Base-by-base conservation (phyloP, 2,113 vertebrate genomes). In the Xiphophorus couchianus region DNA sequence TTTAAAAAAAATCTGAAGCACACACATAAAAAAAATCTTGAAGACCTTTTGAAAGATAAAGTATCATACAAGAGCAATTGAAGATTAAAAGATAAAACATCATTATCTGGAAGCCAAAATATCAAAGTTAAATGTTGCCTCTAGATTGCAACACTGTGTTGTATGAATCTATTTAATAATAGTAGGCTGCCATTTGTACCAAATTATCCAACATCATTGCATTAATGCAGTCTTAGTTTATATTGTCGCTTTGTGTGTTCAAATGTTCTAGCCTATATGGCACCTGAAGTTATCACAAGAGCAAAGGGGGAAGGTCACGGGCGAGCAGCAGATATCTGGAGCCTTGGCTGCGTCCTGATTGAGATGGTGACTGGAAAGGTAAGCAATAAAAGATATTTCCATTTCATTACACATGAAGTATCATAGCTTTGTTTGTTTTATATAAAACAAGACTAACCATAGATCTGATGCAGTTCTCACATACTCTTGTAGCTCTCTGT, bases 331-430 rank as follows among this genome's bases (percentile, higher is more conserved):
- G 98, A 99, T 85, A 96, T 99, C 93, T 99, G 98, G 98, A 99
- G 98, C 84, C 93, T 99, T 48, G 98, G 98, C 33, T 99, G 98
- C 27, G 98, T 99, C 3, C 96, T 99, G 66, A 97, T 98, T 69
- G 98, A 99, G 90, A 99, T 99, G 98, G 98, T 99, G 85, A 99
- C 98, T 0, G 98, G 98, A 89, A 99, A 99, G 96, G 98, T 99
- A 86, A 91, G 88, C 11, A 27, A 5, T 6, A 29, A 12, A 72
- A 30, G 48, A 35, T 33, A 35, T 28, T 61, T 60, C 13, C 35
- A 5, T 58, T 3, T 42, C 27, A 13, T 14, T 7, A 37, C 22
- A 15, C 3, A 17, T 27, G 25, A 67, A 14, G 39, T 42, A 42
- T 42, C 14, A 42, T 14, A 42, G 39, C 39, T 15, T 15, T 42